These are phyloP conservation scores for Leuctra nigra DNA, from an alignment of 2,888 invertebrate genomes.

Conservation along the genomic window DNA sequence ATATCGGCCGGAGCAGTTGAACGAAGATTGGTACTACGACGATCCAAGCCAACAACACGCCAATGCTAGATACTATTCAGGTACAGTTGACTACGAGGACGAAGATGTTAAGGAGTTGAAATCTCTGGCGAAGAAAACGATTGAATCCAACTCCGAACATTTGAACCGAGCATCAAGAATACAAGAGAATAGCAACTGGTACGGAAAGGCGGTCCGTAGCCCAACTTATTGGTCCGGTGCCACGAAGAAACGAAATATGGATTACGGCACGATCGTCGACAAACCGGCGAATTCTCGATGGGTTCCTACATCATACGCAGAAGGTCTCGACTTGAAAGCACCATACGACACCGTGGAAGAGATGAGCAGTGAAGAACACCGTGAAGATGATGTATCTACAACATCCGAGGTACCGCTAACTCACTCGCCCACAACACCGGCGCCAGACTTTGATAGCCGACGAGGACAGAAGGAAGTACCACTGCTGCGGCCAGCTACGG, in stretches of 20 bases:
- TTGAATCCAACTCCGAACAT: conserved; percentile 39
- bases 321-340: not conserved
- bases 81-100: conserved; percentile 48
- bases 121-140: conserved; percentile 50
- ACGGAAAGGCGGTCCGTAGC: conserved; percentile 18
- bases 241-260: not conserved
- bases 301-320: not conserved
- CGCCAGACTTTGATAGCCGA: conserved; percentile 32
- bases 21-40: conserved; percentile 35
- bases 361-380: not conserved
- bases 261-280: not conserved
- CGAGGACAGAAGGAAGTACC: conserved; percentile 58
- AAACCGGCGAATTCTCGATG: not conserved
- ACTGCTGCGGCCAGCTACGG: conserved; percentile 49
- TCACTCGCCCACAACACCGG: conserved; percentile 19
- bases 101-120: conserved; percentile 60
- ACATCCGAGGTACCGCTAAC: conserved; percentile 15
- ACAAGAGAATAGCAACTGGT: conserved; percentile 30
- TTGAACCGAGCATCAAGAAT: not conserved
- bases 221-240: not conserved
- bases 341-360: not conserved
- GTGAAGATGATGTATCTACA: conserved; percentile 21
- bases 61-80: conserved; percentile 32
- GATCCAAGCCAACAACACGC: conserved; percentile 32
- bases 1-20: conserved; percentile 25